Percentiles rank a stretch among this genome's conserved stretches.
phyloP scores from a whole-genome alignment of 2,113 vertebrate genomes.

The Sitta europaea region DNA sequence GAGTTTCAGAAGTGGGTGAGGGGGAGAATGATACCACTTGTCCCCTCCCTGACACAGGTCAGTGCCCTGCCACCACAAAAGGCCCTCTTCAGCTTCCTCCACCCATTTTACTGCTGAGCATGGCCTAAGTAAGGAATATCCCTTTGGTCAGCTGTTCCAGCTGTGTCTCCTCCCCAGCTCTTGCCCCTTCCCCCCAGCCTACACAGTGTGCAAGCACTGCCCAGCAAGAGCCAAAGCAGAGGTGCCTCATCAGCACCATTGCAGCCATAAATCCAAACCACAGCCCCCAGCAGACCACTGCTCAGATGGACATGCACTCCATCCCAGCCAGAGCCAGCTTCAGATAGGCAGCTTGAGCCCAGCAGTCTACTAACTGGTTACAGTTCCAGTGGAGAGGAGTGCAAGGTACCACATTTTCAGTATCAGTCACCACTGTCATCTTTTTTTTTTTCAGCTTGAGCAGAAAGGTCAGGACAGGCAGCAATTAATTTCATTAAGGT shows the following conservation, averaged over 20 bases:
- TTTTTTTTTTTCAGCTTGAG: background rate
- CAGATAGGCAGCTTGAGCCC: accelerated
- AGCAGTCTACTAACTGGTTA: accelerated
- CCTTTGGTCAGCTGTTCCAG: background rate
- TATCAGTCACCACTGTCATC: background rate
- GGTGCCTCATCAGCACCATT: too few relatives aligned
- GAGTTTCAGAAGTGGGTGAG: background rate
- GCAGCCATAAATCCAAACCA: background rate
- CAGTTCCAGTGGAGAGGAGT: background rate
- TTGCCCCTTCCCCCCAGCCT: background rate
- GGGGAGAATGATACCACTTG: background rate
- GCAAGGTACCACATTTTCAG: background rate
- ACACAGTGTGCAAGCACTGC: accelerated
- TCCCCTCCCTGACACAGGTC: background rate
- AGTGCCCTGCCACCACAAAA: accelerated
- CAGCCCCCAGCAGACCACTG: background rate
- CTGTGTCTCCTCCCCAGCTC: background rate
- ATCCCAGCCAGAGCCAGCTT: background rate
- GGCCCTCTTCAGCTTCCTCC: background rate
- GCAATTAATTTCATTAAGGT: background rate
- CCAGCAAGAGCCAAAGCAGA: background rate
- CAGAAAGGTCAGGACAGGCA: background rate
- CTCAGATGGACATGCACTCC: accelerated
- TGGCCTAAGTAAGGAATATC: background rate
- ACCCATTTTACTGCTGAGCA: background rate